Evolutionary conservation across 2,888 invertebrate genomes (phyloP), one percentile per base, ranked within the genome.

Genomic region (Tenthredo amoena): DNA sequence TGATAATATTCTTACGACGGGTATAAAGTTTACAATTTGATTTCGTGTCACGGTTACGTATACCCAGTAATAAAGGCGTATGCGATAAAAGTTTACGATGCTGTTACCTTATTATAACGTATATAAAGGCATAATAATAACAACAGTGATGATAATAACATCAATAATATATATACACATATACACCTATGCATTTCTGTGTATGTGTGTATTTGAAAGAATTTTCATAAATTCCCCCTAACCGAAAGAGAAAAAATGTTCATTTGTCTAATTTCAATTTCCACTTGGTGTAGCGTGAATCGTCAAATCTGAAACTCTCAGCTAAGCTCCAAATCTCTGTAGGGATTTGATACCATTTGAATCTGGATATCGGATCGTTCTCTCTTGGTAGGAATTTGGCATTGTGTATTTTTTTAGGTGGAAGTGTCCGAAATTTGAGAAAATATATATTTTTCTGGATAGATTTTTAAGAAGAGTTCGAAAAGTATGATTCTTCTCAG

Each of bases 21-120:
- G 50, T 47, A 85, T 85, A 85, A 85, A 81, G 34, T 85, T 85
- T 85, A 85, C 85, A 85, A 65, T 85, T 85, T 85, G 85, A 85
- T 85, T 85, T 65, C 85, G 55, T 81, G 85, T 85, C 85, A 79
- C 85, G 85, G 81, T 74, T 76, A 43, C 65, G 62, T 81, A 68
- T 65, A 85, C 47, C 62, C 34, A 47, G 85, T 65, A 85, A 85
- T 85, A 85, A 85, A 85, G 68, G 40, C 77, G 50, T 47, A 68
- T 55, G 74, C 85, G 85, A 85, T 85, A 85, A 85, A 85, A 81
- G 58, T 85, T 85, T 85, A 85, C 65, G 85, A 85, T 6, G 79
- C 77, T 76, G 68, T 85, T 85, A 85, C 65, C 85, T 85, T 85
- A 79, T 85, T 85, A 85, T 85, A 85, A 85, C 85, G 65, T 62